These are phyloP conservation scores for Aradus depressus DNA, from an alignment of 2,888 invertebrate species.

Conservation along the genomic window DNA sequence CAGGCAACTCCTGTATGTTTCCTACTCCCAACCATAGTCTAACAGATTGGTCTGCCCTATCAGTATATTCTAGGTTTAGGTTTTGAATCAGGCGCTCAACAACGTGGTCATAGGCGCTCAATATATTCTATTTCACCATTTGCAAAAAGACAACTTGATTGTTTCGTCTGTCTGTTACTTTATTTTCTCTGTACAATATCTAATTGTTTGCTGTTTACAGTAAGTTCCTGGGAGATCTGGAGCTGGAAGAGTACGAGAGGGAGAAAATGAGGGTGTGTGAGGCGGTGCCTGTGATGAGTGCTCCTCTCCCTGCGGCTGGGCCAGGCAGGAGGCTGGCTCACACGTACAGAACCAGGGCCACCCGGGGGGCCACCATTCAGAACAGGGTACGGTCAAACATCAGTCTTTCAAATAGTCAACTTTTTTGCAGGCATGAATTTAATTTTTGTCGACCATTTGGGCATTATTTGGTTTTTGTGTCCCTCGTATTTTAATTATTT, in stretches of 20 bases:
- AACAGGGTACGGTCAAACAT: background rate
- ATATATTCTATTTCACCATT: no score
- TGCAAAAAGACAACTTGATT: no score
- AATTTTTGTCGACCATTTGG: background rate
- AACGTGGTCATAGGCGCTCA: no score
- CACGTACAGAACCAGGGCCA: slow-evolving; percentile 47
- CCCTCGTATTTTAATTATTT: background rate
- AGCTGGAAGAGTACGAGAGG: slow-evolving; percentile 56
- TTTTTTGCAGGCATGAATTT: background rate
- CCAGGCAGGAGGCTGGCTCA: slow-evolving; percentile 35
- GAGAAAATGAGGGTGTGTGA: slow-evolving; percentile 68
- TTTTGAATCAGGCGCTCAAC: no score
- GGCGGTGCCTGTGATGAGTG: slow-evolving; percentile 51
- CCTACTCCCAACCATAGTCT: no score
- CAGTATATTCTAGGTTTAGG: no score
- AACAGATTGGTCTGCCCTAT: no score
- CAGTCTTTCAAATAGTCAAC: background rate
- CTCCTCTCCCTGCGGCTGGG: slow-evolving; percentile 36
- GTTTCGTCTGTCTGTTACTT: no score
- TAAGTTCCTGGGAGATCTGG: slow-evolving; percentile 45
- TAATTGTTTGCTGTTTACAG: slow-evolving; percentile 36
- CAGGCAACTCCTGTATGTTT: no score
- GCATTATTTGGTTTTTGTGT: background rate
- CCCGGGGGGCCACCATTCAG: slow-evolving; percentile 35
- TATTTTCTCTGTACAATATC: no score